phyloP scores from a whole-genome alignment of 2,888 invertebrate species.

The Eristalinus aeneus region DNA sequence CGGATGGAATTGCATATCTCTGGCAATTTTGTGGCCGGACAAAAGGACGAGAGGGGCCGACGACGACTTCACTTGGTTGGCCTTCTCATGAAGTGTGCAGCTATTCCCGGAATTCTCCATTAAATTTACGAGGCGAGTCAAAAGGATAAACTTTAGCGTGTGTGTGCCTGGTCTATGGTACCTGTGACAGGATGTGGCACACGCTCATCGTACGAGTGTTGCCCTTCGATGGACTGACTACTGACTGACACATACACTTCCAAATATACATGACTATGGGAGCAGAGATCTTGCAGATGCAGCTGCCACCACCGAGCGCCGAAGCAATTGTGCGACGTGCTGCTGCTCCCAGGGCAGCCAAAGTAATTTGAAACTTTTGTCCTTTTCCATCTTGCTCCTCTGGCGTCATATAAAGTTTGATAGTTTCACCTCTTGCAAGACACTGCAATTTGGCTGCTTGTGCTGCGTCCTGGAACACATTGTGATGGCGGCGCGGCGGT shows the following conservation, averaged over 20 bases:
- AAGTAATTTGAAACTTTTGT: constrained; percentile 69
- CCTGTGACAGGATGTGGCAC: constrained; percentile 47
- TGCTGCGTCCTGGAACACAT: constrained; percentile 33
- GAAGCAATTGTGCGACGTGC: too few relatives aligned
- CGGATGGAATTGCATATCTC: constrained; percentile 29
- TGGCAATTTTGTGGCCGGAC: constrained; percentile 28
- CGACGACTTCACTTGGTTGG: neutral
- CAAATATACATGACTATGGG: neutral
- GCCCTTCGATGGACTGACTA: neutral
- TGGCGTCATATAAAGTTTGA: constrained; percentile 62
- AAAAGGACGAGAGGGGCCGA: neutral
- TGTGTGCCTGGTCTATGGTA: constrained; percentile 28
- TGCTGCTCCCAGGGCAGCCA: neutral
- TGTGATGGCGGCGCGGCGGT: constrained; percentile 44
- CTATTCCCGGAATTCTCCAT: constrained; percentile 62
- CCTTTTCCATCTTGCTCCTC: constrained; percentile 47
- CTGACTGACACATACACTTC: neutral
- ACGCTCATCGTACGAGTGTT: constrained; percentile 22
- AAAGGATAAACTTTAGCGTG: constrained; percentile 60
- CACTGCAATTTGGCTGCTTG: constrained; percentile 62
- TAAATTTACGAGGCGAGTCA: constrained; percentile 58
- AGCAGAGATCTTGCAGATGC: neutral
- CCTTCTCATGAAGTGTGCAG: constrained; percentile 60
- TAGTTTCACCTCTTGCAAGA: constrained; percentile 62
- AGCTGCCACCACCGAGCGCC: too few relatives aligned